Evolutionary conservation across 2,113 vertebrate species (phyloP).

Genomic region (Maccullochella peelii): DNA sequence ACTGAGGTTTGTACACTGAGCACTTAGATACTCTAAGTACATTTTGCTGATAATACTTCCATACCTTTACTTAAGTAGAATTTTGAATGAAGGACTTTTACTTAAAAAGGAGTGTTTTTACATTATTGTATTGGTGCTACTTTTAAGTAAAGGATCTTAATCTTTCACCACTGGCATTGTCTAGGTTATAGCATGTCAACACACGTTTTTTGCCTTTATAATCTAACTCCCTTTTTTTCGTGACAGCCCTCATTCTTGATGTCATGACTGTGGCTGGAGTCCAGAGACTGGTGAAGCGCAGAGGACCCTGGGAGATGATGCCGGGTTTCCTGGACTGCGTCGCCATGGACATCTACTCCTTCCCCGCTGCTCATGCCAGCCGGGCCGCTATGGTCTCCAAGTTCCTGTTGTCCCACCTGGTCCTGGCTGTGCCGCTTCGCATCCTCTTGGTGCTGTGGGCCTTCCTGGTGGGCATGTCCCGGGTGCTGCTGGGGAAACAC

Average conservation of each 20-base stretch:
- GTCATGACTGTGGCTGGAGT: constrained; percentile 91
- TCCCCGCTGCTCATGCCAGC: constrained; percentile 94
- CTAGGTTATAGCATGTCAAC: neutral
- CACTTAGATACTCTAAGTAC: no score
- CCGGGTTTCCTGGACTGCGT: constrained; percentile 92
- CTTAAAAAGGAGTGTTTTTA: neutral
- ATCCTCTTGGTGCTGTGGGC: constrained; percentile 96
- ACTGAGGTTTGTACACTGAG: neutral
- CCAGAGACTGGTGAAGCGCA: constrained; percentile 93
- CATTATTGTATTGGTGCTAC: neutral
- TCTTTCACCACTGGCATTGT: no score
- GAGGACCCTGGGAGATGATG: constrained; percentile 90
- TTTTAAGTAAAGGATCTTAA: neutral
- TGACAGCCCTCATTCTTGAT: constrained; percentile 91
- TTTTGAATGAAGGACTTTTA: neutral
- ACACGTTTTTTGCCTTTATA: neutral
- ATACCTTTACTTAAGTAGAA: neutral
- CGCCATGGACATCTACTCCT: constrained; percentile 95
- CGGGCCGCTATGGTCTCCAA: constrained; percentile 94
- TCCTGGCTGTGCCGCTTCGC: constrained; percentile 93
- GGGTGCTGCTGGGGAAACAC: constrained; percentile 93
- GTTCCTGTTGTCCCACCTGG: constrained; percentile 96
- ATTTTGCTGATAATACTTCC: neutral
- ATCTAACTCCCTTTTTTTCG: neutral
- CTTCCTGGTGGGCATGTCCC: constrained; percentile 91